Conservation (phyloP, 2,888 invertebrate species). For the Pocota personata region DNA sequence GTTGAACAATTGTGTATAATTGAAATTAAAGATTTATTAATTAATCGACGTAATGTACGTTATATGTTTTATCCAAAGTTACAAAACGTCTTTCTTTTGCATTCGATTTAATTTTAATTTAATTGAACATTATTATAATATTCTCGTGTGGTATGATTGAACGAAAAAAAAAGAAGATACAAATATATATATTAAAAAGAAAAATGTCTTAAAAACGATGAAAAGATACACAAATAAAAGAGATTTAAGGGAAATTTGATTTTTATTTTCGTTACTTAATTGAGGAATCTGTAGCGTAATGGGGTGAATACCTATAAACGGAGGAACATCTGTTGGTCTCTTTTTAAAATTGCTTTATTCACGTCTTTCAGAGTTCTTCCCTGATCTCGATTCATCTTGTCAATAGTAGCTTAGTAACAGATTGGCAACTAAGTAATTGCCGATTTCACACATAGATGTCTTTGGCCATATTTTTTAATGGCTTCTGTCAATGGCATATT, state of each 20-base stretch:
- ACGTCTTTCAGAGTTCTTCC: no score
- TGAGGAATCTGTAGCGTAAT: no score
- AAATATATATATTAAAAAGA: constrained; percentile 16
- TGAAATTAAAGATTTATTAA: background rate
- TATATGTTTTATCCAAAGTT: constrained; percentile 7
- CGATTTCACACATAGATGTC: no score
- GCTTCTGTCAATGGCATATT: no score
- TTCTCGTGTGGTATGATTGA: constrained; percentile 57
- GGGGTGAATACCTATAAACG: no score
- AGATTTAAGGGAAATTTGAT: constrained; percentile 20
- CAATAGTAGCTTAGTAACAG: no score
- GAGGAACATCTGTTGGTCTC: no score
- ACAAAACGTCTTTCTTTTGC: constrained; percentile 13
- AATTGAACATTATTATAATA: constrained; percentile 14
- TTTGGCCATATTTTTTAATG: no score
- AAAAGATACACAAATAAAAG: constrained; percentile 56
- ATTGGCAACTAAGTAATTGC: no score
- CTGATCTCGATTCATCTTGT: no score
- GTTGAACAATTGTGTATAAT: background rate
- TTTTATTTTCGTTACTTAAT: background rate
- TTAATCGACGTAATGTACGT: background rate
- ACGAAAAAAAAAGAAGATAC: constrained; percentile 21
- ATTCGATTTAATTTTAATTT: constrained; percentile 44
- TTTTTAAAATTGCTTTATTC: no score
- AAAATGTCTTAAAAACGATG: constrained; percentile 44